A percentile compares a stretch with the other conserved stretches of the same genome.
Evolutionary conservation across 2,113 vertebrate genomes (phyloP).

Genomic region (Prionailurus bengalensis): DNA sequence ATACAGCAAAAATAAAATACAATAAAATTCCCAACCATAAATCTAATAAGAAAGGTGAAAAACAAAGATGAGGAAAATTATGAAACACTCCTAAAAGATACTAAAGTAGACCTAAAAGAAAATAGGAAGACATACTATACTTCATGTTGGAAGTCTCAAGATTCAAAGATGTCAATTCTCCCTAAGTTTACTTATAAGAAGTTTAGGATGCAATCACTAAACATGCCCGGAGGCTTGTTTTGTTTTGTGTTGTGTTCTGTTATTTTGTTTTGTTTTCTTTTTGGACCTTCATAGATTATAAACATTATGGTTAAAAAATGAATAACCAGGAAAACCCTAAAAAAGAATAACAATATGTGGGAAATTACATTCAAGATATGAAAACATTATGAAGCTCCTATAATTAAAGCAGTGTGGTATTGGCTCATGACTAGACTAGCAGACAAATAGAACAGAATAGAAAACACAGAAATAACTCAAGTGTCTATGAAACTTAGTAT

Average conservation of each 20-base stretch:
- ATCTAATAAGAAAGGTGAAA: not conserved
- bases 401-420: conserved; percentile 34
- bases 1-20: not conserved
- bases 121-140: not conserved
- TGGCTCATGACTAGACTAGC: conserved; percentile 34
- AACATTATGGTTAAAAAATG: conserved; percentile 36
- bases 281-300: not conserved
- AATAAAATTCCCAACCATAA: conserved; percentile 2
- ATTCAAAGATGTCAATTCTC: not conserved
- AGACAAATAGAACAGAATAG: conserved; percentile 29
- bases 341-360: conserved; percentile 13
- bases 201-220: not conserved
- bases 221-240: not conserved
- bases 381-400: conserved; percentile 43
- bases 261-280: not conserved
- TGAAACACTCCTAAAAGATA: conserved; percentile 11
- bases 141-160: not conserved
- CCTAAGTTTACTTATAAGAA: not conserved
- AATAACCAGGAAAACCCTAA: conserved; percentile 13
- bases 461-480: conserved; percentile 58
- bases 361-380: not conserved
- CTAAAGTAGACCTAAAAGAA: not conserved
- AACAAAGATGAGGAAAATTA: conserved; percentile 34
- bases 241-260: not conserved
- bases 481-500: conserved; percentile 26